Evolutionary conservation across 1,140 invertebrate species (phyloP).

Genomic region (Phymorhynchus buccinoides): DNA sequence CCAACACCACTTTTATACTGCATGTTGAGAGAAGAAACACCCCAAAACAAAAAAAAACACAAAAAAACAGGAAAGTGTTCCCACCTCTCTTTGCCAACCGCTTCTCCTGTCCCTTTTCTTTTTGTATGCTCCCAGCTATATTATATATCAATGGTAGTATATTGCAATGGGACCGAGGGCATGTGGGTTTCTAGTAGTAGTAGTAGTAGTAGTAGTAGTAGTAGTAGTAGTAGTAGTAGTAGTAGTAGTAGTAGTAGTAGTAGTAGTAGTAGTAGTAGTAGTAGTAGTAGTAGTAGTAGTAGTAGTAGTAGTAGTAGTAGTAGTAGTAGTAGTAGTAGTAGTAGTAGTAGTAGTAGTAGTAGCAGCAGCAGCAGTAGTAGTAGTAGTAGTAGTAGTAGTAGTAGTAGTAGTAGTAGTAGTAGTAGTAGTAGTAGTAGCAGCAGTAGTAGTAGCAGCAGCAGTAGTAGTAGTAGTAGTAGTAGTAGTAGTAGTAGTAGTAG

Average conservation of each 20-base stretch:
- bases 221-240: constrained; percentile 21
- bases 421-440: constrained; percentile 11
- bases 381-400: constrained; percentile 17
- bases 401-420: constrained; percentile 16
- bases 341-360: constrained; percentile 16
- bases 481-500: too few relatives aligned
- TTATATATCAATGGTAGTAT: not conserved
- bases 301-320: constrained; percentile 16
- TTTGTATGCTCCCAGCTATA: too few relatives aligned
- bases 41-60: too few relatives aligned
- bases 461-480: too few relatives aligned
- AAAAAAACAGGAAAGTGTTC: too few relatives aligned
- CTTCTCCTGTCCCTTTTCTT: too few relatives aligned
- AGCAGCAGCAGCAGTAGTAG: constrained; percentile 1
- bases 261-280: constrained; percentile 17
- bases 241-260: constrained; percentile 20
- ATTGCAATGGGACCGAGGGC: not conserved
- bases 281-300: constrained; percentile 16
- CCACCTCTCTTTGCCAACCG: too few relatives aligned
- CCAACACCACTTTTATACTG: too few relatives aligned
- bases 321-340: constrained; percentile 17
- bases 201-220: too few relatives aligned
- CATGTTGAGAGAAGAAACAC: too few relatives aligned
- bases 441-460: too few relatives aligned
- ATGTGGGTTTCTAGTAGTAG: not conserved